Evolutionary conservation across 2,888 invertebrate genomes (phyloP).

Genomic region (Busseola fusca): DNA sequence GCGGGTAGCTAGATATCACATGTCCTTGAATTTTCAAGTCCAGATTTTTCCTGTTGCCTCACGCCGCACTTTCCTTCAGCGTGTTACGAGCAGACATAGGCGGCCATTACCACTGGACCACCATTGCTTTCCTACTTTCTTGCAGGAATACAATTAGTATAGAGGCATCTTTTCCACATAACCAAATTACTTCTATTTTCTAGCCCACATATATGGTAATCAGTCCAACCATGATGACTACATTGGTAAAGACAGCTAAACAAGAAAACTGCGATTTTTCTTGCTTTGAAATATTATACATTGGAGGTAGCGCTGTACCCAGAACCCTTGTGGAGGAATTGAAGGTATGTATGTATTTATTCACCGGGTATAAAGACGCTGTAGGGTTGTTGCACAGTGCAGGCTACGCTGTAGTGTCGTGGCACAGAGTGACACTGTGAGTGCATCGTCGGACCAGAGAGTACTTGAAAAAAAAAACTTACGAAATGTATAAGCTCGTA

Average conservation of each 20-base stretch:
- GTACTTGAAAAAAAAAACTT: too few relatives aligned
- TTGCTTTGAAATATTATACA: conserved; percentile 56
- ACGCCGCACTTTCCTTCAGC: too few relatives aligned
- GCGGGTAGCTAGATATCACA: too few relatives aligned
- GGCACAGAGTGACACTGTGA: neutral
- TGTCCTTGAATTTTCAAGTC: too few relatives aligned
- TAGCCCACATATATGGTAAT: conserved; percentile 62
- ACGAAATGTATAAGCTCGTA: too few relatives aligned
- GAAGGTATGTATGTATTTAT: conserved; percentile 24
- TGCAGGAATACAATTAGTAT: neutral
- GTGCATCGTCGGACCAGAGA: neutral
- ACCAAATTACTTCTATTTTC: conserved; percentile 34
- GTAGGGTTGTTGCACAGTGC: neutral
- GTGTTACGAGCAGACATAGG: too few relatives aligned
- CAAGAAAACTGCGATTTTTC: conserved; percentile 59
- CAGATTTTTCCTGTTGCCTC: too few relatives aligned
- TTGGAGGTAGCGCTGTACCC: conserved; percentile 68
- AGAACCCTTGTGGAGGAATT: conserved; percentile 59
- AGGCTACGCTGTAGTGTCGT: too few relatives aligned
- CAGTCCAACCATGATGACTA: conserved; percentile 64
- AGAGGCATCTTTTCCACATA: neutral
- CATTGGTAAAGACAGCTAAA: conserved; percentile 60
- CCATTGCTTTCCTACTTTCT: neutral
- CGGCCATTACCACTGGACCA: neutral
- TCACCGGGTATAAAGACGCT: neutral